Base-by-base conservation (phyloP, 2,888 invertebrate genomes). In the Stratiomys singularior region DNA sequence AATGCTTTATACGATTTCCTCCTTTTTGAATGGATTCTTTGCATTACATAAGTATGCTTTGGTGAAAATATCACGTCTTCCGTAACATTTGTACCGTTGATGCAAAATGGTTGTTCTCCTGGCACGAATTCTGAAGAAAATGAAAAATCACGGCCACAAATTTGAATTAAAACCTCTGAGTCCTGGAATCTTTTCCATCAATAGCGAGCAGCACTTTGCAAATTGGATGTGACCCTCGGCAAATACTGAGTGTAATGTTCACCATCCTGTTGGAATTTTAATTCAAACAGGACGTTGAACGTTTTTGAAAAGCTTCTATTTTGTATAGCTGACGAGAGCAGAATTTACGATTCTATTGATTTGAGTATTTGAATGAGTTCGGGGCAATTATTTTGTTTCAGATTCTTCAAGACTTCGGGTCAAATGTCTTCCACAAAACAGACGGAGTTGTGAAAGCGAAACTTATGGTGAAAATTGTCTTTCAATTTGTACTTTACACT, bases 191-290 rank as follows among this genome's bases (percentile, higher is more conserved):
- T 66, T 37, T 37, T 27, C 5, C 21, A 21, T n/a, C 66, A 18
- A 44, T 66, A 28, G 37, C 37, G 37, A 11, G 21, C 18, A 66
- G 66, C 66, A 66, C 66, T 66, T 66, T 66, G n/a, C 37, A 66
- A 66, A 66, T 66, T 66, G 66, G 4, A 66, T 37, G 66, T 66
- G 66, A 66, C 66, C 37, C 27, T 37, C 15, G 64, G 52, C 15
- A 52, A n/a, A 52, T 52, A 18, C 18, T 52, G 52, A 15, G 3
- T n/a, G 37, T 37, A 52, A 52, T 18, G 52, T 52, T 52, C 52
- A 15, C 52, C 15, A n/a, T 52, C 52, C 52, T 52, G 4, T 13
- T 5, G 7, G 15, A 37, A 37, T 52, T 52, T 15, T 9, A 18
- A 52, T 52, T 4, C 52, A 4, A 52, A 52, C 18, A 52, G 52